Evolutionary conservation across 2,113 vertebrate genomes (phyloP).

Genomic region (Chloropsis cyanopogon): DNA sequence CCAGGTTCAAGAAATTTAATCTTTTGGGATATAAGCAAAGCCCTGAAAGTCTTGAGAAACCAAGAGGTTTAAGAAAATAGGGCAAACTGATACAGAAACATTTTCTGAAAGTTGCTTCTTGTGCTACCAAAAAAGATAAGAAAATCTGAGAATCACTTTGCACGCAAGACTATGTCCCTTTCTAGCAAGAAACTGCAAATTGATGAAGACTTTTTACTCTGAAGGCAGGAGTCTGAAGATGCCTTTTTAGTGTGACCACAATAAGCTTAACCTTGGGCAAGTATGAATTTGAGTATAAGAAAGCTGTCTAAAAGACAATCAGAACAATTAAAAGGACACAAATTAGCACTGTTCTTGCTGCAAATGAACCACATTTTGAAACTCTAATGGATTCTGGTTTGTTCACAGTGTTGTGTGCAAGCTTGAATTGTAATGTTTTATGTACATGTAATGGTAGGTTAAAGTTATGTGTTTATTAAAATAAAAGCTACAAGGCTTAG

Average conservation of each 20-base stretch:
- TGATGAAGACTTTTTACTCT: background rate
- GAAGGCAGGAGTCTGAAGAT: background rate
- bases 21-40: background rate
- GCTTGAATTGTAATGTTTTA: conserved; percentile 20
- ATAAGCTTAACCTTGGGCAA: background rate
- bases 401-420: background rate
- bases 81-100: background rate
- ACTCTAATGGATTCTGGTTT: conserved; percentile 19
- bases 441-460: conserved; percentile 21
- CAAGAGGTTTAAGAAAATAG: background rate
- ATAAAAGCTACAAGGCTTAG: conserved; percentile 42
- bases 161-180: background rate
- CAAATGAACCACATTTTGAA: background rate
- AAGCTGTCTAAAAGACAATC: background rate
- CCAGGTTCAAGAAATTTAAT: background rate
- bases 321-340: background rate
- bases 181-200: background rate
- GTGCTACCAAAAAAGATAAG: background rate
- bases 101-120: background rate
- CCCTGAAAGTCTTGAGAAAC: background rate
- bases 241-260: background rate
- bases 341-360: background rate
- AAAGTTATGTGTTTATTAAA: conserved; percentile 56
- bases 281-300: background rate
- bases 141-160: background rate